Evolutionary conservation across 2,888 invertebrate species (phyloP).

Genomic region (Drosophila leonis): DNA sequence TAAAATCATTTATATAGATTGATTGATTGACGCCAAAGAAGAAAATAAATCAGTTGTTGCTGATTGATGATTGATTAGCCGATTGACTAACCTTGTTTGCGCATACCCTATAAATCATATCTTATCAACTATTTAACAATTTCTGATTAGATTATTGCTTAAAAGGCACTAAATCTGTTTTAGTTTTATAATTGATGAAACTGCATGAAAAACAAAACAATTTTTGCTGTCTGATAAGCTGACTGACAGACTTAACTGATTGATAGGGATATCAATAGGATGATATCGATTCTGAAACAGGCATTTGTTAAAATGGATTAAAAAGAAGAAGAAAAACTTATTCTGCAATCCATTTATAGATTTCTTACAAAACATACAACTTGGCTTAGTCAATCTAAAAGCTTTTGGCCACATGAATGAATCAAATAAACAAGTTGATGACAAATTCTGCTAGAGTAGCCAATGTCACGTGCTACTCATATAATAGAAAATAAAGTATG

Average conservation of each 20-base stretch:
- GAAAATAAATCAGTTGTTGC: background rate
- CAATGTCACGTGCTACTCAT: constrained; percentile 3
- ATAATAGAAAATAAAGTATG: constrained; percentile 11
- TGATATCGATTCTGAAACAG: background rate
- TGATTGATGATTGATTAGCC: constrained; percentile 7
- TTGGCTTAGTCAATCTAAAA: background rate
- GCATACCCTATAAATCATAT: background rate
- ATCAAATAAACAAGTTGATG: constrained; percentile 6
- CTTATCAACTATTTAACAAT: constrained; percentile 2
- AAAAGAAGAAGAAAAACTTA: background rate
- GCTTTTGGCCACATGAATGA: background rate
- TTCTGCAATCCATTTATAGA: background rate
- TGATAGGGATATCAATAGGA: background rate
- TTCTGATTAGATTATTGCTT: constrained; percentile 7
- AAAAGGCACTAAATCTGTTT: constrained; percentile 12
- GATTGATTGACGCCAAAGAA: background rate
- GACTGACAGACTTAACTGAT: background rate
- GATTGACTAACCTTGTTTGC: background rate
- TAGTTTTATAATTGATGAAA: background rate
- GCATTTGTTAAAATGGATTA: background rate
- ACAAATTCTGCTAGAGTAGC: background rate
- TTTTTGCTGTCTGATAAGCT: background rate
- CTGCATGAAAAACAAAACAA: background rate
- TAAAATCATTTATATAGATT: background rate
- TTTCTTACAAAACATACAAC: background rate